Base-by-base conservation (phyloP, 2,888 invertebrate genomes). In the Serrognathus titanus region DNA sequence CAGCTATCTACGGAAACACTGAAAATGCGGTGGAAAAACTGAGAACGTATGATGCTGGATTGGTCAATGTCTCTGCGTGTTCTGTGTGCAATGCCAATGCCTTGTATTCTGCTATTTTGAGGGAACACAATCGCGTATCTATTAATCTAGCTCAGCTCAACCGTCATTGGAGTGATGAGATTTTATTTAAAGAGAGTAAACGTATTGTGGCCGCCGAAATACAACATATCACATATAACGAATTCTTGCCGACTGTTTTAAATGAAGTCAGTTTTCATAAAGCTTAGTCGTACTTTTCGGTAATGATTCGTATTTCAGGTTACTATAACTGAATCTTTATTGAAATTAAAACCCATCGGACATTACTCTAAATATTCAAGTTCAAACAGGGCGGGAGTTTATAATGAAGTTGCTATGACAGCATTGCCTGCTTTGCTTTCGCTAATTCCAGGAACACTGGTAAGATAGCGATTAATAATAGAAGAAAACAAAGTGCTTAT, bases 201-300 rank as follows among this genome's bases (percentile, higher is more conserved):
- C 80, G 90, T 47, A 86, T 89, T 9, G 82, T 92, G 9, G 85
- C 88, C 0, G 90, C 92, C 0, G 83, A 90, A 72, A 85, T 93
- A 40, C 93, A 93, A 63, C 92, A 92, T 67, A 87, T 93, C 54
- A 92, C 93, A 0, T 87, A 86, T 73, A 90, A 88, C 67, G 93
- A 93, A 73, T 93, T 89, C 76, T 77, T 92, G 55, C 91, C 92
- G 0, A 86, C 88, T 52, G 80, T 92, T 9, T 75, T 93, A 46
- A 91, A 90, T 57, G 83, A 89, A 81, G 88, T 88, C 24, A 31
- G 24, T 31, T 31, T 31, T 31, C 24, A 31, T 31, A 31, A 31
- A 6, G 4, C 6, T 1, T 7, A 3, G 1, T 1, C 24, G 24
- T 5, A 6, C 24, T 5, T 31, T 31, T 31, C 24, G 1, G 5